Evolutionary conservation across 1,140 invertebrate genomes (phyloP), one percentile per base, ranked within the genome.

Genomic region (Drosophila lacteicornis): DNA sequence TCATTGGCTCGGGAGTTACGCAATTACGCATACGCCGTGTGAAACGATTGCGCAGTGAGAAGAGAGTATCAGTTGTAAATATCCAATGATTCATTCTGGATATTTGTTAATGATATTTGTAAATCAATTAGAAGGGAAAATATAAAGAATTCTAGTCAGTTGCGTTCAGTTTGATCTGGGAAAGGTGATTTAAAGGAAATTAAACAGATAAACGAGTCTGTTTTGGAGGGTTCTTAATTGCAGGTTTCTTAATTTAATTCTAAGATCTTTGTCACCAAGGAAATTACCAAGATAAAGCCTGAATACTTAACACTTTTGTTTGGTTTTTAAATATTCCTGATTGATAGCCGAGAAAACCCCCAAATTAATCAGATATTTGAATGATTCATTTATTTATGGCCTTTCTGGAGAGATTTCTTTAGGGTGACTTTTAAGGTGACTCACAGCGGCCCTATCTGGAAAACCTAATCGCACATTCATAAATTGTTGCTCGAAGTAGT

Each of bases 11-110:
- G 27, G 46, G 9, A 30, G 43, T 82, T 86, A 51, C 65, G 80
- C 75, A 83, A 87, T 84, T 84, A 75, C 74, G 68, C 74, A 85
- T 85, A 85, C 82, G 74, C 74, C 82, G 17, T 81, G 82, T 79
- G 57, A 66, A 69, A 47, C 60, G 11, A 57, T 46, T 49, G 66
- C 59, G 69, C 38, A 15, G 27, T 42, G 19, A 25, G 33, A 38
- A 12, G 19, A 22, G 19, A 22, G 11, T 38, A 38, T 55, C 13
- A 6, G 13, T 5, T 22, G 4, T 9, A 55, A 11, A 15, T 15
- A 22, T 2, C 0, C 7, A 55, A 61, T 33, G 17, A 49, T 15
- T 60, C n/a, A 49, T 12, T 33, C 12, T 47, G n/a, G 0, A 13
- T 33, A 13, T 36, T 36, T 36, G 9, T 0, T 36, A 36, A 36